Evolutionary conservation across 2,797 vertebrate species (phyloP).

Genomic region (Notolepis coatsorum): DNA sequence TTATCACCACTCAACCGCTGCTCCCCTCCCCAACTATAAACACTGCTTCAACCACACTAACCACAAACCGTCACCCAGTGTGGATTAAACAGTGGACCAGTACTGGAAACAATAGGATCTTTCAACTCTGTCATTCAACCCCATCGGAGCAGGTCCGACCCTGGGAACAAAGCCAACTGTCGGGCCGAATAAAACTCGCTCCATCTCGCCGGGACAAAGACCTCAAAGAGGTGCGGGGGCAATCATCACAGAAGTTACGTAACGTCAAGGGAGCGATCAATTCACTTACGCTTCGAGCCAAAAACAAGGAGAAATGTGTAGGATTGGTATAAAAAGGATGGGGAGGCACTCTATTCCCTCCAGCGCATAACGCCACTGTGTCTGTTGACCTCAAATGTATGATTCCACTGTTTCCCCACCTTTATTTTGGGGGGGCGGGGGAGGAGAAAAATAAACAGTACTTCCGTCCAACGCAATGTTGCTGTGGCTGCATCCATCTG

Average conservation of each 20-base stretch:
- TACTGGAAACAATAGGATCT: slow-evolving; percentile 62
- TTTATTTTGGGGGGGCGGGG: neutral
- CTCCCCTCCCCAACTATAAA: slow-evolving; percentile 7
- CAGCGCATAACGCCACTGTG: slow-evolving; percentile 37
- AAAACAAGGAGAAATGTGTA: slow-evolving; percentile 25
- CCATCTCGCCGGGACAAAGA: slow-evolving; percentile 69
- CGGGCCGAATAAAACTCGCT: slow-evolving; percentile 68
- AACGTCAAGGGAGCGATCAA: slow-evolving; percentile 68
- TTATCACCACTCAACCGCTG: slow-evolving; percentile 31
- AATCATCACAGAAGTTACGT: slow-evolving; percentile 71
- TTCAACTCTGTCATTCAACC: slow-evolving; percentile 64
- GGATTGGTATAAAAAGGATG: slow-evolving; percentile 38
- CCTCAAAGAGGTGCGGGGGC: slow-evolving; percentile 63
- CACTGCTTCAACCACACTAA: slow-evolving; percentile 25
- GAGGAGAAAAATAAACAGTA: too few species aligned
- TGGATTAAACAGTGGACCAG: slow-evolving; percentile 39
- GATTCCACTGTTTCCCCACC: slow-evolving; percentile 8
- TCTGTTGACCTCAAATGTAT: slow-evolving; percentile 53
- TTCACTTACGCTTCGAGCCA: slow-evolving; percentile 56
- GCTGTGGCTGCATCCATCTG: neutral
- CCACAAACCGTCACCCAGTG: slow-evolving; percentile 39
- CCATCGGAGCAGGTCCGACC: slow-evolving; percentile 55
- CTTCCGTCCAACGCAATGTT: too few species aligned
- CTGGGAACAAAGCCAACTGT: slow-evolving; percentile 74
- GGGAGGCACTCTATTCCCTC: slow-evolving; percentile 65